Evolutionary conservation across 2,888 invertebrate species (phyloP), one percentile per base, ranked within the genome.

Genomic region (Timema podura): DNA sequence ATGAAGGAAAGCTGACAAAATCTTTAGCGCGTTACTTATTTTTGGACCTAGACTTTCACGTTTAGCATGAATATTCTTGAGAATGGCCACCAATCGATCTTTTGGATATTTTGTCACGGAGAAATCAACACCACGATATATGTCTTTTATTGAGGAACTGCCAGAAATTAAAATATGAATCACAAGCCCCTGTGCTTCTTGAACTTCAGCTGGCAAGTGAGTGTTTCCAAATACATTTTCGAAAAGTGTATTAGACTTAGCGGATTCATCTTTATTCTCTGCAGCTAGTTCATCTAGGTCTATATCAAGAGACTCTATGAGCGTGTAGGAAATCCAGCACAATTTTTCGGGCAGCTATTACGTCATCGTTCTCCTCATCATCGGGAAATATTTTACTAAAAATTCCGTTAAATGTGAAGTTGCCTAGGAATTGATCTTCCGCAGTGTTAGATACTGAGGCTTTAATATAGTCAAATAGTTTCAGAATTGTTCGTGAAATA

Each of bases 361-460:
- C 48, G 10, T 68, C 45, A 16, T 69, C 54, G 7, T 30, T 51
- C 46, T 59, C 51, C 13, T 67, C 64, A 11, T 48, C 48, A 16
- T 59, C 49, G 13, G 64, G 64, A 44, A 70, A 70, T 45, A 70
- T 57, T 15, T 70, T 67, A 6, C n/a, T 13, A 46, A 70, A 70
- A 5, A 70, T 8, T 0, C 15, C 46, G 5, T 70, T 57, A 46
- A 70, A 67, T 8, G 67, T 67, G 30, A 64, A 49, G 30, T 49
- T 51, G 16, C 70, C 70, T 47, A 48, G 44, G 48, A 70, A 70
- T 46, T 70, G 70, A 57, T 70, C 70, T 54, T 70, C 70, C 13
- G 64, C 67, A 5, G 66, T 66, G n/a, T 48, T 61, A 13, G 66
- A 48, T 46, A 6, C 59, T 15, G 61, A 48, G 7, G 64, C 61